Base-by-base conservation (phyloP, 2,888 invertebrate genomes). In the Syrista parreyssii region DNA sequence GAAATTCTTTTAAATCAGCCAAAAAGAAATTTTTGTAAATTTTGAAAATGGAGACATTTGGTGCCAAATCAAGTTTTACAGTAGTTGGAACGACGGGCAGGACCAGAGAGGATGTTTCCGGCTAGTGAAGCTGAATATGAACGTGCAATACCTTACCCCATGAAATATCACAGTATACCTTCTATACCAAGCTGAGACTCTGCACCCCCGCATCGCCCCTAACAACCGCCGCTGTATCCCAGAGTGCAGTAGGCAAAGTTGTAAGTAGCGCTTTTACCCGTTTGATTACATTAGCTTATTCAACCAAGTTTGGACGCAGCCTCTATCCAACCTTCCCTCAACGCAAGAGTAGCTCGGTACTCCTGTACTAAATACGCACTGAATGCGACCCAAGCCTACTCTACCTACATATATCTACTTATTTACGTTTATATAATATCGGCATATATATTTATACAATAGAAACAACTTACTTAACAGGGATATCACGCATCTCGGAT, bases 211-310 rank as follows among this genome's bases (percentile, higher is more conserved):
- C 36, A n/a, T 68, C 74, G 35, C 69, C 75, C 78, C 36, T 72
- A 12, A 34, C n/a, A 34, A 34, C 73, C 68, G 33, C 23, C 2
- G 31, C 71, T 71, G 68, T 36, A 55, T 76, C 75, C 72, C 72
- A 83, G 82, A 81, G 82, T 80, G 75, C 80, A 79, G 68, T 78
- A 77, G 80, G 78, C 83, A 80, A 86, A 87, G 84, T 86, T 87
- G 82, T 84, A 85, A 86, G 85, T 87, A 86, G 84, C 86, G 83
- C 84, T 87, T 86, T 86, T 84, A 85, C 82, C 84, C 85, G 84
- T 87, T 88, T 85, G 85, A 88, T 86, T 85, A 85, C 85, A 84
- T 87, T 85, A 85, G 82, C 83, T 84, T 85, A 84, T 87, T 86
- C 84, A 82, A 82, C 81, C 82, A 79, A 82, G 82, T 83, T 86